A percentile compares a stretch with the other conserved stretches of the same genome.
phyloP scores from a whole-genome alignment of 1,140 invertebrate species.

The Sminthurides bifidus region DNA sequence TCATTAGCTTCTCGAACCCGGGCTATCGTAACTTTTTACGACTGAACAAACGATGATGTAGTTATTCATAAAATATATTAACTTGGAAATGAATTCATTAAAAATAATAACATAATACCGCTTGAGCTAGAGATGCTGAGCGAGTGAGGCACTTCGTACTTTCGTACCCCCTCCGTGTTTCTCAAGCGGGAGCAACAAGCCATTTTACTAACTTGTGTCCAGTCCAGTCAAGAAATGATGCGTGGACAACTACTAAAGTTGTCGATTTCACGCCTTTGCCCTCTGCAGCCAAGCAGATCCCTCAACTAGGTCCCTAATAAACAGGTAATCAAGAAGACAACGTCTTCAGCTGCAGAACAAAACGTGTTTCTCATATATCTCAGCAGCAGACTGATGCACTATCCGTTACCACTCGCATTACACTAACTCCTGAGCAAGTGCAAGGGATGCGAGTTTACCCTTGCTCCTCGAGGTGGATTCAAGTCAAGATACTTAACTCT shows the following conservation, averaged over 20 bases:
- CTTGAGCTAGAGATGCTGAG: no score
- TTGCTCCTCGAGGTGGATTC: not conserved
- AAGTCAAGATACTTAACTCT: not conserved
- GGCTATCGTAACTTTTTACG: slow-evolving; percentile 2
- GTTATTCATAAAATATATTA: slow-evolving; percentile 1
- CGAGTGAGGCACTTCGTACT: no score
- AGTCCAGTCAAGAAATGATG: not conserved
- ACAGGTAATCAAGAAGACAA: slow-evolving; percentile 8
- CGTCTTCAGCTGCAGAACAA: not conserved
- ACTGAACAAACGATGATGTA: not conserved
- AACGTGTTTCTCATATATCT: not conserved
- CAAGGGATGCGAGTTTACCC: slow-evolving; percentile 1
- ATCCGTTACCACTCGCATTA: no score
- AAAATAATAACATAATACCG: slow-evolving; percentile 13
- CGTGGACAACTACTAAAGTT: not conserved
- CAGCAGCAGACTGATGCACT: no score
- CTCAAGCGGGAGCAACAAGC: no score
- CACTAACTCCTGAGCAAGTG: no score
- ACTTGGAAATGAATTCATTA: slow-evolving; percentile 4
- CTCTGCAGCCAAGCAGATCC: no score
- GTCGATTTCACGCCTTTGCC: slow-evolving; percentile 7
- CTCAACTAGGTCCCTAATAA: slow-evolving; percentile 1
- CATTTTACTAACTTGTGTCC: no score
- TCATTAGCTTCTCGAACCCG: not conserved
- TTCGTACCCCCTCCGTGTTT: no score